Conservation (phyloP, 2,888 invertebrate genomes). For the Leptinotarsa peninsularis region DNA sequence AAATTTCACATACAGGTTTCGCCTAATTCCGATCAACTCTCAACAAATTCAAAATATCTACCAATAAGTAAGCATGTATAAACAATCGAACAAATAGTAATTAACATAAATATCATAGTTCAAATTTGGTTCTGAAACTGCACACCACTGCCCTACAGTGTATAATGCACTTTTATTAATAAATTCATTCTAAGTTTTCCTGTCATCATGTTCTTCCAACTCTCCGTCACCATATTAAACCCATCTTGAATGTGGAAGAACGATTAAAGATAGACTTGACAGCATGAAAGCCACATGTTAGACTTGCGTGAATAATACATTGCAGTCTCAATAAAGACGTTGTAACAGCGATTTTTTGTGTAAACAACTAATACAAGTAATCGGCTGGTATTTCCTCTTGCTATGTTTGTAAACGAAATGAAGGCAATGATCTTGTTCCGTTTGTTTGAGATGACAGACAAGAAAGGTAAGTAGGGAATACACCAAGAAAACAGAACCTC, state of each 20-base stretch:
- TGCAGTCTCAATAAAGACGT: slow-evolving; percentile 9
- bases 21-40: too few species aligned
- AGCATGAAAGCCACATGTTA: slow-evolving; percentile 1
- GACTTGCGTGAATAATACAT: not conserved
- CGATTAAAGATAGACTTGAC: not conserved
- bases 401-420: not conserved
- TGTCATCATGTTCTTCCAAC: slow-evolving; percentile 7
- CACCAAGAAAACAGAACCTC: not conserved
- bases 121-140: too few species aligned
- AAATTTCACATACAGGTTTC: too few species aligned
- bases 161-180: too few species aligned
- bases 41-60: too few species aligned
- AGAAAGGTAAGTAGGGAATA: not conserved
- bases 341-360: not conserved
- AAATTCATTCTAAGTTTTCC: too few species aligned
- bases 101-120: too few species aligned
- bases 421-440: not conserved
- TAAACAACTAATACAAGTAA: not conserved
- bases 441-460: not conserved
- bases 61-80: too few species aligned
- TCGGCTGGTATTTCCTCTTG: slow-evolving; percentile 9
- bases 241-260: not conserved
- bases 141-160: too few species aligned
- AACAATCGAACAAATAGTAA: too few species aligned
- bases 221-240: not conserved